Base-by-base conservation (phyloP, 2,888 invertebrate genomes). In the Pseudoips prasinana region DNA sequence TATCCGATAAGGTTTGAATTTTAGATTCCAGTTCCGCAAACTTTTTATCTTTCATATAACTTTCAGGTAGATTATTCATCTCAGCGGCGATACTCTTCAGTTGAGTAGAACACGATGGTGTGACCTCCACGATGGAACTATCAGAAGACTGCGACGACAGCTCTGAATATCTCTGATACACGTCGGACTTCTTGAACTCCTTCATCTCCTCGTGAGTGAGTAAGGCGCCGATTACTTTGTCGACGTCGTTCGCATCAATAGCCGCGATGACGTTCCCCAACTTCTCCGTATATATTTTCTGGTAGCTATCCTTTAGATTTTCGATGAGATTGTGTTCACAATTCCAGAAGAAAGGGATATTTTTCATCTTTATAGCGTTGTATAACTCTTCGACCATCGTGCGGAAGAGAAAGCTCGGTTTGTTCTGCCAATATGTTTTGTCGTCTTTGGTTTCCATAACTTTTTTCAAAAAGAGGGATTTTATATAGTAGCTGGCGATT, bases 401-500 rank as follows among this genome's bases (percentile, higher is more conserved):
- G 1, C 51, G 57, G 48, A 80, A 83, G 0, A 74, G 63, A 1
- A 67, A 35, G 34, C 77, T 77, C 1, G 76, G 22, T 35, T 70
- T 80, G 25, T 61, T 73, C 42, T 73, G 63, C 86, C 85, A 86
- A 47, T 67, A 84, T 7, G 60, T 65, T 25, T 75, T 73, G 34
- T 74, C 63, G 0, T 70, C 64, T 5, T 70, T 59, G n/a, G 53
- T 59, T 1, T 64, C 59, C 3, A 72, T 54, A 1, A 79, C 62
- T 61, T 84, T 80, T 75, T 89, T 86, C 5, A 91, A 66, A 44
- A 88, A 88, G 1, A 91, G 51, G 0, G 90, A 91, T 58, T 92
- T 91, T 23, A 92, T 90, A 51, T 88, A 91, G 54, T 91, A 91
- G 44, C 91, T 91, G 0, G 90, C 86, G 20, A 91, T 79, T 1